phyloP scores from a whole-genome alignment of 2,797 vertebrate genomes.

The Pteropus rufus region DNA sequence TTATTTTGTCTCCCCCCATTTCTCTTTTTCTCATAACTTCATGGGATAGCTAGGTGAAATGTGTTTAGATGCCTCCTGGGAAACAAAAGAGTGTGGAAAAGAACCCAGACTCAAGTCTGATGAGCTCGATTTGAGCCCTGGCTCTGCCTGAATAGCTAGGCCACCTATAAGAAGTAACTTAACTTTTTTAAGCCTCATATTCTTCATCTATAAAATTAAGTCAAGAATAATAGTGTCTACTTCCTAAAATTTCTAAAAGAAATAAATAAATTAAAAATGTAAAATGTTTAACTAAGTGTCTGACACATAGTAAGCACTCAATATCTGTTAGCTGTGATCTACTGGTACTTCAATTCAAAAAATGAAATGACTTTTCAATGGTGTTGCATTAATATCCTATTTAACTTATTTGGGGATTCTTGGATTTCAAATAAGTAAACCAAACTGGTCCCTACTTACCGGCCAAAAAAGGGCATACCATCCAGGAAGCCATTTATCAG shows the following conservation, averaged over 20 bases:
- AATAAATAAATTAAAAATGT: background rate
- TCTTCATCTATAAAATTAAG: background rate
- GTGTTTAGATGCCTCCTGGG: background rate
- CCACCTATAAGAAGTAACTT: background rate
- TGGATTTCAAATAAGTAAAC: conserved; percentile 7
- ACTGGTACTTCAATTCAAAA: background rate
- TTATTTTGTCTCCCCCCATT: background rate
- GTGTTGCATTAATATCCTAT: background rate
- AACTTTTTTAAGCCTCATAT: background rate
- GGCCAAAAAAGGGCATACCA: background rate
- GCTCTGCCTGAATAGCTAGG: background rate
- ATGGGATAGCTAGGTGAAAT: background rate
- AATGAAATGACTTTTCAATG: background rate
- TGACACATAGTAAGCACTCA: background rate
- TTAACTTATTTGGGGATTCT: background rate
- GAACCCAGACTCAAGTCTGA: background rate
- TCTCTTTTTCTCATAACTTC: background rate
- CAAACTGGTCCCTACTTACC: background rate
- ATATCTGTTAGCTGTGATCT: background rate
- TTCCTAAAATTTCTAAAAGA: background rate
- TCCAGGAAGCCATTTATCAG: conserved; percentile 36
- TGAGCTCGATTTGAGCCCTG: background rate
- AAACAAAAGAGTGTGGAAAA: background rate
- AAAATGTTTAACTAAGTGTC: background rate
- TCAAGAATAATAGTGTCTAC: background rate